Evolutionary conservation across 2,113 vertebrate genomes (phyloP).

Genomic region (Pavo muticus): DNA sequence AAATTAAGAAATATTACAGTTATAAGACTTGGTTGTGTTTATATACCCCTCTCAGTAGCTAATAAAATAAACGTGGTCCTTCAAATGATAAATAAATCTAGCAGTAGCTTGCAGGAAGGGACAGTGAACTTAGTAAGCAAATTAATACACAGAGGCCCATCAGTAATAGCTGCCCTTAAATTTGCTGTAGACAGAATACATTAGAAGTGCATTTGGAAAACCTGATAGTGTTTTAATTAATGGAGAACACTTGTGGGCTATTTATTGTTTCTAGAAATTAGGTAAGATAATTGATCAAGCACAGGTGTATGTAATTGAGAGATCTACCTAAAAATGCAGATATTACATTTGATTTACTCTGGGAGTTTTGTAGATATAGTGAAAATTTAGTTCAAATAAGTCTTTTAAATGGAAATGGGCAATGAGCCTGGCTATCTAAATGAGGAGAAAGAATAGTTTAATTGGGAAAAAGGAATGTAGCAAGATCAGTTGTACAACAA

Average conservation of each 20-base stretch:
- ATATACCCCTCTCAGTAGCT: background rate
- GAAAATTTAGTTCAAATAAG: background rate
- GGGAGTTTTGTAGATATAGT: conserved; percentile 68
- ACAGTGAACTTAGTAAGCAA: background rate
- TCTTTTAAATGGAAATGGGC: background rate
- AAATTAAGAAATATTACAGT: background rate
- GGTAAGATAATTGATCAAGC: conserved; percentile 75
- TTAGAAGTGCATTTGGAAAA: conserved; percentile 50
- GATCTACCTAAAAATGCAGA: conserved; percentile 64
- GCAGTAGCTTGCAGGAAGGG: background rate
- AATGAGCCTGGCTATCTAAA: background rate
- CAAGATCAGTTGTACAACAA: background rate
- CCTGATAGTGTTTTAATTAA: conserved; percentile 73
- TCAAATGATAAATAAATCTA: background rate
- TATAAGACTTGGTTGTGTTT: background rate
- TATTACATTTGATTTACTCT: conserved; percentile 77
- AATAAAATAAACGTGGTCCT: background rate
- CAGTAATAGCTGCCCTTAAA: background rate
- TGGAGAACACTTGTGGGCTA: conserved; percentile 52
- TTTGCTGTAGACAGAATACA: background rate
- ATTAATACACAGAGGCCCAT: background rate
- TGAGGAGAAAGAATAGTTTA: background rate
- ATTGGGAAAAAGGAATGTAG: background rate
- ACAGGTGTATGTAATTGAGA: conserved; percentile 79
- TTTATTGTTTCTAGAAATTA: conserved; percentile 75